phyloP scores from a whole-genome alignment of 2,797 vertebrate species.

The Meriones psammophilus region DNA sequence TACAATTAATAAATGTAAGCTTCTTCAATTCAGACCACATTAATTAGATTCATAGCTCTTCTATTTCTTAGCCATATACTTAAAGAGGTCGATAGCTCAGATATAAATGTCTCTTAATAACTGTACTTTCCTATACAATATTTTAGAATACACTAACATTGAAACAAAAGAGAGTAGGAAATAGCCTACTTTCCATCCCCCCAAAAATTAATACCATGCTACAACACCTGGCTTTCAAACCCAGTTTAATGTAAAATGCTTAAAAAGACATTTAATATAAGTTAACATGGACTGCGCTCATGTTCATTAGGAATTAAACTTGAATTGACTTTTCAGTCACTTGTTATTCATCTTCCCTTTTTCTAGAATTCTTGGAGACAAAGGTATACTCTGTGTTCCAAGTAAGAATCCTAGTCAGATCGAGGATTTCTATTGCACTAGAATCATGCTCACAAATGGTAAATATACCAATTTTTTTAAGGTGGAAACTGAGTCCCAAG shows the following conservation, averaged over 20 bases:
- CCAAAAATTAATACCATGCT: not conserved
- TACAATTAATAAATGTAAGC: conserved; percentile 41
- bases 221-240: not conserved
- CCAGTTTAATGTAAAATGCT: conserved; percentile 22
- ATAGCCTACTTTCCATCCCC: conserved; percentile 30
- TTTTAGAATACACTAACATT: conserved; percentile 62
- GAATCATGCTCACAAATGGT: not conserved
- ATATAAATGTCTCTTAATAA: conserved; percentile 50
- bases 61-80: conserved; percentile 27
- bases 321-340: conserved; percentile 34
- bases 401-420: conserved; percentile 9
- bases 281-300: conserved; percentile 32
- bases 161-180: conserved; percentile 69
- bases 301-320: conserved; percentile 65
- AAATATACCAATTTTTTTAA: not conserved
- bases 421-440: conserved; percentile 17
- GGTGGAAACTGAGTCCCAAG: not conserved
- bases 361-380: not conserved
- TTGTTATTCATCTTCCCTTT: conserved; percentile 24
- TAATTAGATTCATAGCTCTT: conserved; percentile 49
- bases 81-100: conserved; percentile 17
- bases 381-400: conserved; percentile 23
- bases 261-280: conserved; percentile 21
- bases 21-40: conserved; percentile 28
- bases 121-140: conserved; percentile 19